Base-by-base conservation (phyloP, 2,888 invertebrate genomes). In the Platycheirus albimanus region DNA sequence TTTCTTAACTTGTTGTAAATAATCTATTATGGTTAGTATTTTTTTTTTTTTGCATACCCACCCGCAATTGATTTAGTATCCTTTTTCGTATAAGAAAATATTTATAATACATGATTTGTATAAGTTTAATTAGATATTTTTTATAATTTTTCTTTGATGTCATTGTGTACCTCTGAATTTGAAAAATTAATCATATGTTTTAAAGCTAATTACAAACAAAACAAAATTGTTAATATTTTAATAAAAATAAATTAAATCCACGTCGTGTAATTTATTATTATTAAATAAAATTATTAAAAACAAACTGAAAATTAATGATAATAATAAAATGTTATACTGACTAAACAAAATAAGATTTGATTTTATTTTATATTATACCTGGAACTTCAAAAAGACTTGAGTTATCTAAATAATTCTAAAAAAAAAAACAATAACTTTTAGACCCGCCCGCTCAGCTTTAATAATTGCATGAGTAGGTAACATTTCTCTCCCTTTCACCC, bases 261-360 rank as follows among this genome's bases (percentile, higher is more conserved):
- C 51, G 13, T 70, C 51, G 13, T 70, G 79, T 77, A 77, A 47
- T 67, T 52, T 70, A 51, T 58, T 58, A 51, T 54, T 52, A 63
- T 41, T 41, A 43, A 64, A 67, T 41, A 43, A 64, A 67, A 70
- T 43, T 52, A 74, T 54, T n/a, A 30, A 67, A 76, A 33, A 17
- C 41, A 58, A 54, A 63, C 38, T 58, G 58, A 49, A 41, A 63
- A 61, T 41, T 36, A n/a, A n/a, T n/a, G n/a, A n/a, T 8, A 51
- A 38, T 41, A 81, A 77, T 72, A 80, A 84, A 84, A 76, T 76
- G 63, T 76, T 72, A 75, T 78, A 64, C 49, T 74, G 72, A 74
- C 47, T 77, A 61, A 74, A 78, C 52, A 45, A n/a, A n/a, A n/a
- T n/a, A n/a, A n/a, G 20, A 51, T 24, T 41, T 5, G 17, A 11